These are phyloP conservation scores for Neelides sp. DNA, from an alignment of 1,140 invertebrate genomes.

Conservation along the genomic window DNA sequence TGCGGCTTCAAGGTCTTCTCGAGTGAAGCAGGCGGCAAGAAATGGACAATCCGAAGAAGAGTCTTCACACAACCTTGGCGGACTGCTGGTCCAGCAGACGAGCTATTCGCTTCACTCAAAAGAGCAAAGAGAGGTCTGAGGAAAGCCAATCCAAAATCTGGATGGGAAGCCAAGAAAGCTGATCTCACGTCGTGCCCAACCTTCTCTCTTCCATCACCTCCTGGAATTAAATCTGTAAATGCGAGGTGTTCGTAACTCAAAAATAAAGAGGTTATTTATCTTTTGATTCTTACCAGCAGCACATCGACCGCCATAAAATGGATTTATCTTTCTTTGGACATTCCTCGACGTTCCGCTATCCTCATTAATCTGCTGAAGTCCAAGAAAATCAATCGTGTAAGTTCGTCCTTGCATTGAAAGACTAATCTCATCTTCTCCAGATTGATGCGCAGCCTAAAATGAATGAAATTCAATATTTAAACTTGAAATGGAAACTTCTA, in stretches of 20 bases:
- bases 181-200: slow-evolving; percentile 19
- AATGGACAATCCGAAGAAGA: slow-evolving; percentile 89
- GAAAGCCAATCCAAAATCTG: slow-evolving; percentile 59
- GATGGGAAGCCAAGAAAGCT: slow-evolving; percentile 35
- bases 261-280: not conserved
- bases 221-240: not conserved
- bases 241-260: not conserved
- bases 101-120: slow-evolving; percentile 92
- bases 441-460: slow-evolving; percentile 69
- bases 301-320: slow-evolving; percentile 21
- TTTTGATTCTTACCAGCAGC: slow-evolving; percentile 1
- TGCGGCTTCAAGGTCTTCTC: slow-evolving; percentile 78
- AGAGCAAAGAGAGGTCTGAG: slow-evolving; percentile 80
- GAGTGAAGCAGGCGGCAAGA: slow-evolving; percentile 71
- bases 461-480: not conserved
- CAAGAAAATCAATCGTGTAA: slow-evolving; percentile 89
- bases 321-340: slow-evolving; percentile 58
- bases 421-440: slow-evolving; percentile 87
- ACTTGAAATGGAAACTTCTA: not conserved
- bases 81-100: slow-evolving; percentile 90
- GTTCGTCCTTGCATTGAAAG: slow-evolving; percentile 78
- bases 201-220: slow-evolving; percentile 13
- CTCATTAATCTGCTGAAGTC: slow-evolving; percentile 97
- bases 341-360: slow-evolving; percentile 84
- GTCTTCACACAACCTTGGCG: slow-evolving; percentile 90